Conservation (phyloP, 92 coral and sea anemone species). For the Ricordea florida region DNA sequence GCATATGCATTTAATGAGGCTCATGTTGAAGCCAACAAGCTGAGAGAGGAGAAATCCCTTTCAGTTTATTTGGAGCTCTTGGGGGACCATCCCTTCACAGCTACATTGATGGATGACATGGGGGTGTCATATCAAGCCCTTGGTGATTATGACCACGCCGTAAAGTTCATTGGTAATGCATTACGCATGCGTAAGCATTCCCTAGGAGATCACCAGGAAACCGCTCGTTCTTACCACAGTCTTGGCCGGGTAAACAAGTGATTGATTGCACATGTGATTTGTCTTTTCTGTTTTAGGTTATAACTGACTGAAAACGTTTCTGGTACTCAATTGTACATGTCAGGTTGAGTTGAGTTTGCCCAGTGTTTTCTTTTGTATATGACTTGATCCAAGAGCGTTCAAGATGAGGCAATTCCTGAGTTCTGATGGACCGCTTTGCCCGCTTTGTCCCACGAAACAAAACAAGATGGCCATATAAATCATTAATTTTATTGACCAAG, state of each 20-base stretch:
- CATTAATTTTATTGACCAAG: no score
- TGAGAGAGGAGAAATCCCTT: slow-evolving; percentile 79
- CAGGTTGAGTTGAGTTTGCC: no score
- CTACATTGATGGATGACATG: slow-evolving; percentile 91
- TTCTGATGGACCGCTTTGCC: no score
- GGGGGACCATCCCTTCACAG: slow-evolving; percentile 90
- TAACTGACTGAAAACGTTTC: no score
- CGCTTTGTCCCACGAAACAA: no score
- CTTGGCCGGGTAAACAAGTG: slow-evolving; percentile 62
- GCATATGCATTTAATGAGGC: slow-evolving; percentile 83
- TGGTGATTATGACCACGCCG: slow-evolving; percentile 65
- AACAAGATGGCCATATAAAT: no score
- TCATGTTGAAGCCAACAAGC: slow-evolving; percentile 81
- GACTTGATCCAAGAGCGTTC: no score
- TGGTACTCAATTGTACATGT: no score
- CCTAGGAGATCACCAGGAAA: slow-evolving; percentile 94
- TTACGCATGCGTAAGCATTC: slow-evolving; percentile 76
- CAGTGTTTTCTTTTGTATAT: no score
- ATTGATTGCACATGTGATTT: neutral
- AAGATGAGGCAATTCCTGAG: no score
- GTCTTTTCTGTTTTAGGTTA: no score
- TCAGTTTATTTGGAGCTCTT: slow-evolving; percentile 77
- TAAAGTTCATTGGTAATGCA: slow-evolving; percentile 75
- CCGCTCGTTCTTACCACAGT: slow-evolving; percentile 92
- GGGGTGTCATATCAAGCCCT: slow-evolving; percentile 86